These are phyloP conservation scores for Trichogramma dendrolimi DNA, from an alignment of 2,888 invertebrate genomes.

Conservation along the genomic window DNA sequence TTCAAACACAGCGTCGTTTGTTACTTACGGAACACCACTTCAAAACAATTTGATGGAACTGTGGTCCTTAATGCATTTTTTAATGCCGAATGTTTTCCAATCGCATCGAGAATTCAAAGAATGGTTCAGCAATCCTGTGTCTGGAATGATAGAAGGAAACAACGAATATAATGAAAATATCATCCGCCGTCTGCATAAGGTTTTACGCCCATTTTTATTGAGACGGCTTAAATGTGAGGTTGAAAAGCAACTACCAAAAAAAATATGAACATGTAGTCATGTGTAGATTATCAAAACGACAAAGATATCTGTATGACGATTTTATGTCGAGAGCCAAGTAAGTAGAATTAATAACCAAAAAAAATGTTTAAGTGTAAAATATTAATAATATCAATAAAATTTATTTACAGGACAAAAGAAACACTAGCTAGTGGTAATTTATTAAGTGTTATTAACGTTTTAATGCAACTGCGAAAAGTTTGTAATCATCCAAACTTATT, in stretches of 20 bases:
- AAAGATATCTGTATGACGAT: conserved; percentile 96
- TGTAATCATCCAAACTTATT: conserved; percentile 98
- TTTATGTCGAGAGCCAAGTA: conserved; percentile 96
- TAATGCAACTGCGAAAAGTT: conserved; percentile 96
- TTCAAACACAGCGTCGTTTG: conserved; percentile 86
- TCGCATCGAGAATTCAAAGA: conserved; percentile 95
- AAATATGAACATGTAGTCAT: conserved; percentile 94
- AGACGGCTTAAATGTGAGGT: conserved; percentile 90
- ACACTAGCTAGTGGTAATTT: conserved; percentile 89
- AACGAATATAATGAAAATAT: conserved; percentile 86
- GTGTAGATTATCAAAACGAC: conserved; percentile 91
- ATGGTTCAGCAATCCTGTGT: conserved; percentile 97
- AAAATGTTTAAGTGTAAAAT: conserved; percentile 3
- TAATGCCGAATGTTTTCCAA: conserved; percentile 96
- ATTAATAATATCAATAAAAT: neutral
- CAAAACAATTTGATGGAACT: conserved; percentile 96
- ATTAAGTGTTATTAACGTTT: conserved; percentile 89
- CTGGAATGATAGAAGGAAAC: conserved; percentile 92
- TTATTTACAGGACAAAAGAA: conserved; percentile 74
- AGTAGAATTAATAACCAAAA: conserved; percentile 45
- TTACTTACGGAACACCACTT: conserved; percentile 91
- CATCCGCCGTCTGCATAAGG: conserved; percentile 85
- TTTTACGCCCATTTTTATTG: conserved; percentile 87
- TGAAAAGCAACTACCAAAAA: conserved; percentile 92
- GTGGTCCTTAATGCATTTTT: conserved; percentile 97